Evolutionary conservation across 2,113 vertebrate genomes (phyloP), one percentile per base, ranked within the genome.

Genomic region (Phalacrocorax carbo): DNA sequence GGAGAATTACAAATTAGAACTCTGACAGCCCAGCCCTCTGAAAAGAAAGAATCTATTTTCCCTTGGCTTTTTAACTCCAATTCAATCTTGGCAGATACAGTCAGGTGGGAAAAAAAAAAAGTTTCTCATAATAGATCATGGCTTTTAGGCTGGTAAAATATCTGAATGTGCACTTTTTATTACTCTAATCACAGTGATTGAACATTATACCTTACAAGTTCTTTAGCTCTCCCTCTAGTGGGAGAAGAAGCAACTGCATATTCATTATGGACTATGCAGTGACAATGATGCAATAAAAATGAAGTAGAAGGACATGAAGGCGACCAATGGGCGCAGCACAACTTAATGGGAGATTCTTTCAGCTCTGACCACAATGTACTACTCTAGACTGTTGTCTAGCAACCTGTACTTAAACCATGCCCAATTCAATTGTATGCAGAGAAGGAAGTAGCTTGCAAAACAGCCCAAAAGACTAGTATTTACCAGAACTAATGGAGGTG

Each of bases 1-100:
- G 42, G 52, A 91, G 88, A 96, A 79, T 87, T 96, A 82, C 49
- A 92, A 90, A 95, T 86, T 90, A 92, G 48, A 94, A 83, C 26
- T 88, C 68, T 96, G 84, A 89, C 48, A 75, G 93, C 48, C 20
- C 58, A 83, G 51, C 46, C 72, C 68, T 69, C 51, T 90, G 51
- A 91, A 81, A 72, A 86, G 38, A 83, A 68, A 62, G 27, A 62
- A 4, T 64, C 10, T 66, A 46, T 87, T 94, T 97, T 26, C 65
- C 44, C 44, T 82, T 19, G 26, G 44, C 57, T 65, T 94, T 79
- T 92, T 70, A 76, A 94, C 62, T 86, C 29, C 25, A 87, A 8
- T 78, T 95, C 84, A 86, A 3, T 86, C 58, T 87, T 88, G 30
- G 86, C 30, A 91, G 32, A 42, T 44, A 76, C 9, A 86, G 66